Percentiles rank a stretch among this genome's conserved stretches.
Conservation (phyloP, 2,113 vertebrate genomes). For the Sceloporus tristichus region DNA sequence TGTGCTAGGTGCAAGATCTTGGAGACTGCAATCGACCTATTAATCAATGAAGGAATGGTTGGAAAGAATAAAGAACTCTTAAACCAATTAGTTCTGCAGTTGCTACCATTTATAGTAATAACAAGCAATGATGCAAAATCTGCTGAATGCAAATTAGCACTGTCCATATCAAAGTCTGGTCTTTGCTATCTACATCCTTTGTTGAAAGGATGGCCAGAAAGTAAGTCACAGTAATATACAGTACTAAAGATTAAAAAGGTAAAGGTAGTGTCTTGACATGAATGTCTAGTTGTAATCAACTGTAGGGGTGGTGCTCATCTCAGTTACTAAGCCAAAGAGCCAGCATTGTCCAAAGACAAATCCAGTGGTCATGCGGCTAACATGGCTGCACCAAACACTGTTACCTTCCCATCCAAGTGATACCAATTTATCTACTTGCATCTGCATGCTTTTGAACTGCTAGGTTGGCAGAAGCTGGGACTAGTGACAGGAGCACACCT, state of each 20-base stretch:
- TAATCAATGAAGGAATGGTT: conserved; percentile 77
- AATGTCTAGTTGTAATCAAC: too few relatives aligned
- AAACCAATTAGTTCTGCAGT: conserved; percentile 72
- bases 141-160: conserved; percentile 78
- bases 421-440: too few relatives aligned
- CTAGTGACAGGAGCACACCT: too few relatives aligned
- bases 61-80: conserved; percentile 69
- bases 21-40: conserved; percentile 73
- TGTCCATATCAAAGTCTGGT: conserved; percentile 78
- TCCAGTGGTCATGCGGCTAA: too few relatives aligned
- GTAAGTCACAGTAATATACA: conserved; percentile 71
- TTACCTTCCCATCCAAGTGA: too few relatives aligned
- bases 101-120: conserved; percentile 88
- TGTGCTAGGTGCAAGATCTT: conserved; percentile 83
- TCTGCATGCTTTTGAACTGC: too few relatives aligned
- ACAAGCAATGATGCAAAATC: conserved; percentile 67
- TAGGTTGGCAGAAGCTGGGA: too few relatives aligned
- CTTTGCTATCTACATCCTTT: conserved; percentile 84
- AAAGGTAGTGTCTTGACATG: too few relatives aligned
- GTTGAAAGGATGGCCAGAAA: conserved; percentile 85
- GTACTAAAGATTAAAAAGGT: background rate
- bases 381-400: too few relatives aligned
- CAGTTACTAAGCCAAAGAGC: too few relatives aligned
- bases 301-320: too few relatives aligned
- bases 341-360: too few relatives aligned